Base-by-base conservation (phyloP, 1,140 invertebrate genomes). In the Octopus sinensis region DNA sequence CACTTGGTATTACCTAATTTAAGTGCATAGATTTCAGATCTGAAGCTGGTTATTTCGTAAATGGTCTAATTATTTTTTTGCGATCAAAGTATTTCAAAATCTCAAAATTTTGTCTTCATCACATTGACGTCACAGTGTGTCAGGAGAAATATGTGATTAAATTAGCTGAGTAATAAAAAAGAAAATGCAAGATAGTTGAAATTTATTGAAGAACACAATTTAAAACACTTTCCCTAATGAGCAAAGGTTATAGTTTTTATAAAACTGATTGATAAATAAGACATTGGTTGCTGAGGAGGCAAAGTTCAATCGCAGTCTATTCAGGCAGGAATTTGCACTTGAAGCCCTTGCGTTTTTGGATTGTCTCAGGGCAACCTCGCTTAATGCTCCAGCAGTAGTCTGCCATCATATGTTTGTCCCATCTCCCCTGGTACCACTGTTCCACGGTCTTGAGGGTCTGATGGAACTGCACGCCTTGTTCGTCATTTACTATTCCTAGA, bases 291-390 rank as follows among this genome's bases (percentile, higher is more conserved):
- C 52, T 52, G 76, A 62, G 51, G 62, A 80, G 82, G 68, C 56
- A 62, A 17, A 10, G 9, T 3, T 62, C 56, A 62, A 3, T 62
- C 79, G 76, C 30, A 80, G 71, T 76, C 76, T 78, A 23, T 54
- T 83, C 17, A 68, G 82, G 30, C 76, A 77, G 30, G 82, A 79
- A 13, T 80, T 79, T 5, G 79, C 80, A n/a, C 80, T 79, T 12
- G 79, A 80, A 54, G 76, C 82, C 0, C 79, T 80, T 54, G 5
- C 62, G 7, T 79, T 5, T 56, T 0, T 81, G 43, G 53, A 4
- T 52, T 5, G 56, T 56, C 78, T 5, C 73, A 43, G 9, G 6
- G 68, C 53, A 13, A n/a, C 3, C 62, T 68, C 62, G 10, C 62
- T 68, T 3, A 1, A 68, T 1, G 9, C 9, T 10, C 62, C 62